These are phyloP conservation scores for Ochlodes sylvanus DNA, from an alignment of 2,888 invertebrate species.

Conservation along the genomic window DNA sequence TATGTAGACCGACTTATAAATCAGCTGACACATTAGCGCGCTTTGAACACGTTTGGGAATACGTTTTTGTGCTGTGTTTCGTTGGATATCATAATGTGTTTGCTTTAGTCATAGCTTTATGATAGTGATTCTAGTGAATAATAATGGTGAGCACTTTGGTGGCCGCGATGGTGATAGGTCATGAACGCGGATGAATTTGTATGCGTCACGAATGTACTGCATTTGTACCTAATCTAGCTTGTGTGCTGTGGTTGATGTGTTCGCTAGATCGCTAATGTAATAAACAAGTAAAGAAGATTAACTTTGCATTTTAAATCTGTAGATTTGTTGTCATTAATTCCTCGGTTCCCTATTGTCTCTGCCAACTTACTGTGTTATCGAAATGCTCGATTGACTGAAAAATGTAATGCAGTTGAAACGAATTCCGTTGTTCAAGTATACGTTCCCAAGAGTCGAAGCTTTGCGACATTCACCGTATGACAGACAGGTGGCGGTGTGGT, in stretches of 20 bases:
- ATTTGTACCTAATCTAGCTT: neutral
- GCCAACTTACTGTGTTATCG: no score
- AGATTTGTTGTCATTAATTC: no score
- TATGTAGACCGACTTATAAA: slow-evolving; percentile 13
- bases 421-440: slow-evolving; percentile 12
- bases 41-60: slow-evolving; percentile 4
- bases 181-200: neutral
- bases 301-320: no score
- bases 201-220: neutral
- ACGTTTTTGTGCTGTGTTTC: slow-evolving; percentile 6
- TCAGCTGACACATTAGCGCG: slow-evolving; percentile 21
- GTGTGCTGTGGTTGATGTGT: neutral
- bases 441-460: slow-evolving; percentile 25
- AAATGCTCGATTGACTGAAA: neutral
- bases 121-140: neutral
- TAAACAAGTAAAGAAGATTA: no score
- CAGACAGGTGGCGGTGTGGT: slow-evolving; percentile 33
- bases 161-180: neutral
- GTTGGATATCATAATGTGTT: neutral
- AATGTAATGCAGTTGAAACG: neutral
- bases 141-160: neutral
- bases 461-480: slow-evolving; percentile 35
- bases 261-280: neutral
- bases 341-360: no score
- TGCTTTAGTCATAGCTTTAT: neutral